A percentile compares a stretch with the other conserved stretches of the same genome.
These are phyloP conservation scores for Xestia xanthographa DNA, from an alignment of 2,888 invertebrate genomes.

Conservation along the genomic window DNA sequence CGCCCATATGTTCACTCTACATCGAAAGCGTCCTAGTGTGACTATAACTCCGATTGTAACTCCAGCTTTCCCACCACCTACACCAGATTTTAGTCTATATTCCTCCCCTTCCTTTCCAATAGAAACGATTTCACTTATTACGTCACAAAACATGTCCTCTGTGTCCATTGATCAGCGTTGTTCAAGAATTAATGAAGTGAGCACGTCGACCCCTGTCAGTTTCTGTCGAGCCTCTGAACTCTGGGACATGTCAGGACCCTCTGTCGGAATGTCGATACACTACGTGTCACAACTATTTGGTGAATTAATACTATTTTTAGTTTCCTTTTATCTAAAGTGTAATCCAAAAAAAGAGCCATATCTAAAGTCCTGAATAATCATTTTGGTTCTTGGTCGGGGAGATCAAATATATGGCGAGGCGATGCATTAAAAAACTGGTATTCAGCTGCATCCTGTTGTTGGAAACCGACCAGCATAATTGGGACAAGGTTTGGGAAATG, in stretches of 20 bases:
- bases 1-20: too few relatives aligned
- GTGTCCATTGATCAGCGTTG: conserved; percentile 83
- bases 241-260: conserved; percentile 67
- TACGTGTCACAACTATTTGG: conserved; percentile 77
- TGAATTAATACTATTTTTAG: conserved; percentile 47
- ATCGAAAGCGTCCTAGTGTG: background rate
- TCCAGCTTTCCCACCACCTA: background rate
- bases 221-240: conserved; percentile 77
- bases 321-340: background rate
- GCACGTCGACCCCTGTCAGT: conserved; percentile 88
- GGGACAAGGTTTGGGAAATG: background rate
- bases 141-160: conserved; percentile 67
- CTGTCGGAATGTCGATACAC: conserved; percentile 85
- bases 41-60: background rate
- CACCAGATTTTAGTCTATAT: conserved; percentile 7
- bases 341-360: background rate
- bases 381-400: background rate
- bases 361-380: background rate
- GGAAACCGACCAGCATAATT: background rate
- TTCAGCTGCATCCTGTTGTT: background rate
- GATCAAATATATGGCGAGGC: background rate
- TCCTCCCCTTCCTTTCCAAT: conserved; percentile 2
- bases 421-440: background rate
- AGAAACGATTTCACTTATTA: conserved; percentile 61
- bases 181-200: conserved; percentile 89